Conservation (phyloP, 1,140 invertebrate species). For the Lepidurus apus region DNA sequence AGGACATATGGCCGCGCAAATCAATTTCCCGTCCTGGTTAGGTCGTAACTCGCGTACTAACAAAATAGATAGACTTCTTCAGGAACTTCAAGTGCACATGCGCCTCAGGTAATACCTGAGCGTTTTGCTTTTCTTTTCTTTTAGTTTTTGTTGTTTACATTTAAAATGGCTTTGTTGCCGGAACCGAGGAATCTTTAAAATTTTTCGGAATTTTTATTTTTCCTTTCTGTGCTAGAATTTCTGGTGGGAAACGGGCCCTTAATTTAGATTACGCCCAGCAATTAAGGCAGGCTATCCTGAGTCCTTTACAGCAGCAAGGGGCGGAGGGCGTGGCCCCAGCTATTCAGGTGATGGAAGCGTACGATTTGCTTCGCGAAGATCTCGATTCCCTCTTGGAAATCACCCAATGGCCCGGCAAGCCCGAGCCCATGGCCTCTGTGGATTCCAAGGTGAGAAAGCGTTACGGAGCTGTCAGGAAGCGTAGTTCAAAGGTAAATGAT, state of each 20-base stretch:
- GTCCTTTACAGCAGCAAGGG: slow-evolving; percentile 63
- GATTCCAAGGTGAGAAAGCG: slow-evolving; percentile 62
- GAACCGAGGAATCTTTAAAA: not conserved
- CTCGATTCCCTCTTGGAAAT: slow-evolving; percentile 80
- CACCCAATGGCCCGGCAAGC: slow-evolving; percentile 70
- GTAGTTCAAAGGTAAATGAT: too few relatives aligned
- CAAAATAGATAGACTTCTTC: slow-evolving; percentile 74
- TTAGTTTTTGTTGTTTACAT: not conserved
- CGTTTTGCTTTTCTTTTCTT: slow-evolving; percentile 8
- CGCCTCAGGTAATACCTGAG: slow-evolving; percentile 59
- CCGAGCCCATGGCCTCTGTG: slow-evolving; percentile 66
- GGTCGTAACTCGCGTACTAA: slow-evolving; percentile 81
- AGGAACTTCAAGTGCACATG: slow-evolving; percentile 76
- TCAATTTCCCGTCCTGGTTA: slow-evolving; percentile 90
- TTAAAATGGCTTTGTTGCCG: too few relatives aligned
- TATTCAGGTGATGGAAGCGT: slow-evolving; percentile 66
- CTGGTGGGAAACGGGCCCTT: slow-evolving; percentile 67
- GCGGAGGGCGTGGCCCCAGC: slow-evolving; percentile 65
- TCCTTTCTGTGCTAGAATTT: slow-evolving; percentile 52
- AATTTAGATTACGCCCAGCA: slow-evolving; percentile 75
- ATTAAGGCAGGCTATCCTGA: slow-evolving; percentile 63
- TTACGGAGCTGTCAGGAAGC: not conserved
- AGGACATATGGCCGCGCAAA: slow-evolving; percentile 67
- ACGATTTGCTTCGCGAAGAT: slow-evolving; percentile 84
- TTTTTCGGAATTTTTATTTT: slow-evolving; percentile 30